These are phyloP conservation scores for Hyla sarda DNA, from an alignment of 2,113 vertebrate species.

Conservation along the genomic window DNA sequence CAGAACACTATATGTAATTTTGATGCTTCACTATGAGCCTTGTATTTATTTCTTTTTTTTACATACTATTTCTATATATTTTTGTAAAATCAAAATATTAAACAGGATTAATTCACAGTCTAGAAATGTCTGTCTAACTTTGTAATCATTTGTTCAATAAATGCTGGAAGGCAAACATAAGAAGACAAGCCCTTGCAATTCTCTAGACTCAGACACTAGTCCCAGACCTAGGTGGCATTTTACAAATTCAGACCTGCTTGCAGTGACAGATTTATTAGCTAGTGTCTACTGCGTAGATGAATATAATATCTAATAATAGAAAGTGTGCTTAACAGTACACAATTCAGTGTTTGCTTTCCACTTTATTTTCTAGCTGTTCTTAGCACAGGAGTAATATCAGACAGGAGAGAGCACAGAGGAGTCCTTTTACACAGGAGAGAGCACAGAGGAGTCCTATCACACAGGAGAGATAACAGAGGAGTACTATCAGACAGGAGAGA, in stretches of 20 bases:
- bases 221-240: neutral
- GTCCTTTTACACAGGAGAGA: too few relatives aligned
- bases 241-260: neutral
- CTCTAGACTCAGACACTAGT: neutral
- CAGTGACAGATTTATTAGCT: neutral
- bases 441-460: too few relatives aligned
- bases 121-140: neutral
- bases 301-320: neutral
- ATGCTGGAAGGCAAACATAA: neutral
- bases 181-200: neutral
- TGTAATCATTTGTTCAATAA: neutral
- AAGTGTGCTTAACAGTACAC: too few relatives aligned
- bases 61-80: neutral
- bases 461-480: too few relatives aligned
- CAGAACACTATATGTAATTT: neutral
- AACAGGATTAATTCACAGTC: neutral
- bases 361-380: too few relatives aligned
- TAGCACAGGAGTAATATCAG: too few relatives aligned
- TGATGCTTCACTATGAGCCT: neutral
- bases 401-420: too few relatives aligned
- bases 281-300: neutral
- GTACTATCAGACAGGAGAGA: too few relatives aligned
- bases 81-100: neutral
- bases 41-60: neutral
- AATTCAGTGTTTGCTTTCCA: too few relatives aligned